Conservation (phyloP, 2,113 vertebrate genomes). For the Microtus ochrogaster region DNA sequence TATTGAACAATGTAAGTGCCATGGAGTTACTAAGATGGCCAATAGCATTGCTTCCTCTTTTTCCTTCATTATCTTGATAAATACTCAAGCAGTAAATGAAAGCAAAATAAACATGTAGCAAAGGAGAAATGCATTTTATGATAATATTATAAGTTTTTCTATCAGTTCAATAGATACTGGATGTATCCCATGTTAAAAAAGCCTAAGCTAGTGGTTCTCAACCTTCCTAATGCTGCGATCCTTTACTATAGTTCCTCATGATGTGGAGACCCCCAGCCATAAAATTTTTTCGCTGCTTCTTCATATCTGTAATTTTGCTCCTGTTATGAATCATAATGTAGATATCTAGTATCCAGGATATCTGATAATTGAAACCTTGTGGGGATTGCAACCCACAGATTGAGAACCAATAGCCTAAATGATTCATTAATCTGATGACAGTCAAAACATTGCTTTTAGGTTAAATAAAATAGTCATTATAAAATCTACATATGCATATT, state of each 20-base stretch:
- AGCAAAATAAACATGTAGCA: slow-evolving; percentile 72
- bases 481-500: not conserved
- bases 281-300: not conserved
- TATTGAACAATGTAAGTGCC: slow-evolving; percentile 84
- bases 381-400: not conserved
- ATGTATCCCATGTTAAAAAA: slow-evolving; percentile 50
- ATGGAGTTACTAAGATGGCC: slow-evolving; percentile 79
- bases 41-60: slow-evolving; percentile 72
- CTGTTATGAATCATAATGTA: not conserved
- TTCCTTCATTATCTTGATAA: slow-evolving; percentile 80
- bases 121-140: slow-evolving; percentile 46
- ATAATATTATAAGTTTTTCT: slow-evolving; percentile 60
- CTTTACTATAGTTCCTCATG: not conserved
- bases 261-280: not conserved
- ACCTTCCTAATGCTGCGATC: not conserved
- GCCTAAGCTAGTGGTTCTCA: slow-evolving; percentile 33
- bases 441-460: not conserved
- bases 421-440: not conserved
- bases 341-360: not conserved
- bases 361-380: not conserved
- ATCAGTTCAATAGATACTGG: slow-evolving; percentile 52
- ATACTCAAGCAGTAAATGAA: slow-evolving; percentile 72
- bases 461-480: not conserved
- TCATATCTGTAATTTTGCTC: not conserved
- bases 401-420: slow-evolving; percentile 47